Evolutionary conservation across 2,888 invertebrate species (phyloP).

Genomic region (Ennomos erosarius): DNA sequence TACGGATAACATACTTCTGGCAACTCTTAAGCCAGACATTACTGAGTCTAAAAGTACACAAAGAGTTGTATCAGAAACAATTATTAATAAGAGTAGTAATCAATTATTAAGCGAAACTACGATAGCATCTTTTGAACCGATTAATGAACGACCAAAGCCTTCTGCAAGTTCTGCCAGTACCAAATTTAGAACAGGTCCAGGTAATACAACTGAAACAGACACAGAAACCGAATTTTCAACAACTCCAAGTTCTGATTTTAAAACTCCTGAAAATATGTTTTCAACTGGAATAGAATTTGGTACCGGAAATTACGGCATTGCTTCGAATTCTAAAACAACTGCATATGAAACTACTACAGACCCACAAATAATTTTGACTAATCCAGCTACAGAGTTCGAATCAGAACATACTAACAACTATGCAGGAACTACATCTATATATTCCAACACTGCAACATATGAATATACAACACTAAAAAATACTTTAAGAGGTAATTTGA

Average conservation of each 20-base stretch:
- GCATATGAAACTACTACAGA: not conserved
- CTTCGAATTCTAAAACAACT: not conserved
- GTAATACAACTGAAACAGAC: not conserved
- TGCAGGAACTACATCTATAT: not conserved
- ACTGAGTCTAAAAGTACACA: slow-evolving; percentile 11
- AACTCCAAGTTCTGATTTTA: not conserved
- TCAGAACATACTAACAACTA: not conserved
- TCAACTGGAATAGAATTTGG: not conserved
- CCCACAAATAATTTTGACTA: not conserved
- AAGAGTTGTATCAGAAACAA: not conserved
- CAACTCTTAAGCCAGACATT: not conserved
- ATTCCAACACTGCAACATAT: not conserved
- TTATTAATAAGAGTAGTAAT: not conserved
- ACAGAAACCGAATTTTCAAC: not conserved
- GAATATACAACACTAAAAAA: not conserved
- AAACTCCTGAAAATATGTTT: slow-evolving; percentile 4
- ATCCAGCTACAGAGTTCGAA: not conserved
- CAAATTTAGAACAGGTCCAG: not conserved
- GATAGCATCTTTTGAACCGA: not conserved
- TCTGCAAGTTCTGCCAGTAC: slow-evolving; percentile 1
- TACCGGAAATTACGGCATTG: not conserved
- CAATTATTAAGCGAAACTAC: slow-evolving; percentile 1
- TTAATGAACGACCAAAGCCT: not conserved
- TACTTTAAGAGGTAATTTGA: not conserved
- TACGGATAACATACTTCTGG: not conserved